phyloP scores from a whole-genome alignment of 1,140 invertebrate species.

The Araneus ventricosus region DNA sequence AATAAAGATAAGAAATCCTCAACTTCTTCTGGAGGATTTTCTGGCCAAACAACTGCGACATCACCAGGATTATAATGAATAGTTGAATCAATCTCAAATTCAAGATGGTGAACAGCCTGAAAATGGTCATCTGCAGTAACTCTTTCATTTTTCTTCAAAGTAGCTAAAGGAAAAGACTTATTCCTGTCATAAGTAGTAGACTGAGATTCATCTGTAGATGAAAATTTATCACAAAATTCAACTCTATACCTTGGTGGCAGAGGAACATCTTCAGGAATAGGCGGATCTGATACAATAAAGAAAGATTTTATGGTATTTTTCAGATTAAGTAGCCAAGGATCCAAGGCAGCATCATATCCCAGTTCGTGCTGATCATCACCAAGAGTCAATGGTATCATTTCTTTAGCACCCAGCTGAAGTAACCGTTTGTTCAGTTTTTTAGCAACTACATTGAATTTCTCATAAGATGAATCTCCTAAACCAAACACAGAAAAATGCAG shows the following conservation, averaged over 20 bases:
- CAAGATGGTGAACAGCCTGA: conserved; percentile 94
- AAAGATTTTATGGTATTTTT: conserved; percentile 78
- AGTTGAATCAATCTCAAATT: conserved; percentile 82
- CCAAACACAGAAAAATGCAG: conserved; percentile 91
- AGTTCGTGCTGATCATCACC: conserved; percentile 98
- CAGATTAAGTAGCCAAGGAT: conserved; percentile 86
- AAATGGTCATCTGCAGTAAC: conserved; percentile 84
- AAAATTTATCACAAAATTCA: conserved; percentile 64
- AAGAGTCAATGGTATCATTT: conserved; percentile 86
- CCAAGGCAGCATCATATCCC: conserved; percentile 91
- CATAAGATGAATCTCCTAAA: conserved; percentile 97
- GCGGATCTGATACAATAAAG: conserved; percentile 80
- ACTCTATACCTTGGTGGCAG: conserved; percentile 80
- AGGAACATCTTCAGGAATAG: conserved; percentile 79
- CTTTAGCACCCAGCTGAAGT: conserved; percentile 88
- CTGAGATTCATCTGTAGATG: not conserved
- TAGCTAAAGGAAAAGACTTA: not conserved
- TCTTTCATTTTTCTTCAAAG: conserved; percentile 80
- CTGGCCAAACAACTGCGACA: conserved; percentile 90
- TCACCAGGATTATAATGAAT: conserved; percentile 89
- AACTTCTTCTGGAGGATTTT: conserved; percentile 88
- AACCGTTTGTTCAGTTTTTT: conserved; percentile 93
- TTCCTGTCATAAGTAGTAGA: not conserved
- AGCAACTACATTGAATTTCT: conserved; percentile 96
- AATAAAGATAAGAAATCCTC: conserved; percentile 86